Evolutionary conservation across 2,888 invertebrate species (phyloP), one percentile per base, ranked within the genome.

Genomic region (Polydrusus cervinus): DNA sequence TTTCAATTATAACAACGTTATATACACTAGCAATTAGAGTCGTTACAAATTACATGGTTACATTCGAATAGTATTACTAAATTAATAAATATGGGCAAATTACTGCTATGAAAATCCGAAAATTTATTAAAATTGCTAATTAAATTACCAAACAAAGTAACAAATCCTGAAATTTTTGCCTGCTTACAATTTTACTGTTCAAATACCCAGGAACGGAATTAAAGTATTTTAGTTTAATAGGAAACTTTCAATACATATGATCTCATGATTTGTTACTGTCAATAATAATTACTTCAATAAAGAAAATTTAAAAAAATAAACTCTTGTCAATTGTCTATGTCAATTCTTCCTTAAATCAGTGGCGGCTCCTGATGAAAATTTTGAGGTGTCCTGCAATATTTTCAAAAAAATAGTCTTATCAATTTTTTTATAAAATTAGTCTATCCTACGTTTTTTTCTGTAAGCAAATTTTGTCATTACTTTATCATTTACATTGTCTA

Each of bases 71-170:
- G 1, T 49, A 49, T 49, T 49, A 49, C 47, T 16, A 18, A 49
- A 49, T 49, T 16, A 49, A 49, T 49, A 49, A 49, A 16, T 49
- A 16, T n/a, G 14, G n/a, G 16, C 47, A 16, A 9, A 49, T 49
- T 45, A 45, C 45, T n/a, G 14, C 10, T 6, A 45, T 13, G 45
- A 45, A n/a, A 45, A 45, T 45, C 45, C n/a, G n/a, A 25, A 25
- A 25, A 25, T 25, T 25, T 25, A 25, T 25, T n/a, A 13, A 45
- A 13, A 45, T n/a, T 45, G 14, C 45, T 45, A 45, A 45, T 45
- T 13, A 45, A 45, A n/a, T 45, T 45, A 45, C 2, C 45, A 2
- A 45, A 45, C 45, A 45, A n/a, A 45, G n/a, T n/a, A 13, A 45
- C 6, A 45, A 45, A 45, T 45, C 14, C 14, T 13, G 6, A 6